phyloP scores from a whole-genome alignment of 2,888 invertebrate genomes.

The Zelleria hepariella region DNA sequence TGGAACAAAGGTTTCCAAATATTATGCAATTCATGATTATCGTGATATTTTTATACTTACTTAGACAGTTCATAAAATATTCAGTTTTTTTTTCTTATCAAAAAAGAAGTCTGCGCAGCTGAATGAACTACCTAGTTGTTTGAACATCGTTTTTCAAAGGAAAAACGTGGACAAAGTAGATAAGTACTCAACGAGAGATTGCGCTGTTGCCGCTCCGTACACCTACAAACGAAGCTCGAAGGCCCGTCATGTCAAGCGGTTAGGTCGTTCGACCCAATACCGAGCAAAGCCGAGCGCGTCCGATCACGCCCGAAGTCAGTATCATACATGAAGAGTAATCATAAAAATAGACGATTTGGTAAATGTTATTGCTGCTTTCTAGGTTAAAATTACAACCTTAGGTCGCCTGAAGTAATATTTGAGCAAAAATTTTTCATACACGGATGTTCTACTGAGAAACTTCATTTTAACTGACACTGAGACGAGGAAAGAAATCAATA shows the following conservation, averaged over 20 bases:
- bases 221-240: constrained; percentile 18
- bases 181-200: constrained; percentile 17
- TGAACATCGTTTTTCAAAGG: neutral
- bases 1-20: neutral
- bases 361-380: neutral
- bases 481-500: neutral
- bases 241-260: constrained; percentile 28
- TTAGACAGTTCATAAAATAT: neutral
- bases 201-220: constrained; percentile 57
- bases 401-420: no score
- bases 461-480: neutral
- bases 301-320: constrained; percentile 22
- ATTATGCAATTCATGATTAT: neutral
- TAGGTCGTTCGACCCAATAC: constrained; percentile 30
- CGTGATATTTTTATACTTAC: neutral
- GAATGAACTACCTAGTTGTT: neutral
- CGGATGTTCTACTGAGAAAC: neutral
- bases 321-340: constrained; percentile 21
- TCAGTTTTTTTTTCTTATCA: no score
- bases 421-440: no score
- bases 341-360: constrained; percentile 28
- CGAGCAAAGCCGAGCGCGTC: constrained; percentile 29
- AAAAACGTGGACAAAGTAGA: neutral
- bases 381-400: neutral
- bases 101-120: no score